Conservation (phyloP, 1,140 invertebrate genomes). For the Dysdera silvatica region DNA sequence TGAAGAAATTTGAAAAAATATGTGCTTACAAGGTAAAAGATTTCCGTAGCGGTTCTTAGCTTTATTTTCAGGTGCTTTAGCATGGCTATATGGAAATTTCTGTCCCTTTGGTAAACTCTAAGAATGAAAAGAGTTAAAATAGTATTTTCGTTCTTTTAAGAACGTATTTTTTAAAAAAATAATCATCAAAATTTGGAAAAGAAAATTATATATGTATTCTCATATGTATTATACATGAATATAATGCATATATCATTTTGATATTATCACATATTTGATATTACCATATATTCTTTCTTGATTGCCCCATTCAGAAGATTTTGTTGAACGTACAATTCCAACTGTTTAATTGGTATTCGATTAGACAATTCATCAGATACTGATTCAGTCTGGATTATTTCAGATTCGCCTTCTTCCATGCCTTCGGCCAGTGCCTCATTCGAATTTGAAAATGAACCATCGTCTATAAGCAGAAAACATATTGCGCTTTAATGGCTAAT, state of each 20-base stretch:
- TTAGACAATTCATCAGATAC: constrained; percentile 11
- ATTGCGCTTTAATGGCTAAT: too few species aligned
- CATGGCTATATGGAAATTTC: constrained; percentile 35
- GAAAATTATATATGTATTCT: neutral
- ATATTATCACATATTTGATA: too few species aligned
- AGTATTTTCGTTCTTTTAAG: neutral
- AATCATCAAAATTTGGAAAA: neutral
- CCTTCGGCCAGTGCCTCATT: constrained; percentile 8
- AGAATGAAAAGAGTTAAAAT: neutral
- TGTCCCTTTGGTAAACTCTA: constrained; percentile 13
- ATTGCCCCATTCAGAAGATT: constrained; percentile 3
- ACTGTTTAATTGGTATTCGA: neutral
- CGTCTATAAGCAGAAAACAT: neutral
- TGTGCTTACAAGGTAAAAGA: constrained; percentile 56
- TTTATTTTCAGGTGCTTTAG: constrained; percentile 54
- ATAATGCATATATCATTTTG: too few species aligned
- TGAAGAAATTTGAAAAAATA: neutral
- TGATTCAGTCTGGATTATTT: constrained; percentile 18
- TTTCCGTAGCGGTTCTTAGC: constrained; percentile 70
- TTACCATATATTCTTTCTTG: constrained; percentile 11
- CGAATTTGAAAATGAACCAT: neutral
- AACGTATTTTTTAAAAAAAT: neutral
- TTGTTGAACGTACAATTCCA: constrained; percentile 4
- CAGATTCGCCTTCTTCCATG: neutral
- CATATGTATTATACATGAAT: too few species aligned